Base-by-base conservation (phyloP, 2,113 vertebrate genomes). In the Solea solea region DNA sequence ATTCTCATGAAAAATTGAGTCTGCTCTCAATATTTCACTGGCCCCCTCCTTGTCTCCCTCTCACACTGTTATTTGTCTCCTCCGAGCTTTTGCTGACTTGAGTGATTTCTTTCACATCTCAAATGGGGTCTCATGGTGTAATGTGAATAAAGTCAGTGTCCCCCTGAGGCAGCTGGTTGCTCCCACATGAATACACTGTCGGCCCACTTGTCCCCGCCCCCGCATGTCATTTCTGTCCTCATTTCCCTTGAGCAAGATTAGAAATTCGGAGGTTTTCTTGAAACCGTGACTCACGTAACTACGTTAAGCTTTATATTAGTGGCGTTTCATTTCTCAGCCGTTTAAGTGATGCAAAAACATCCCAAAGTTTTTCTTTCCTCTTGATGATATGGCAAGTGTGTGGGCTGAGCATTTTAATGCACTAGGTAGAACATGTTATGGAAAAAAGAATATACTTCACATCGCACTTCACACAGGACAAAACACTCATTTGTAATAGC, bases 31-130 rank as follows among this genome's bases (percentile, higher is more conserved):
- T 48, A 1, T 76, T 45, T 69, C 34, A 34, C 34, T 34, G 2
- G 5, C 5, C 5, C 34, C 34, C 34, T 4, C 34, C 34, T 6
- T 34, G 1, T 77, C 51, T 64, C 52, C 66, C 41, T 63, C 75
- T 72, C 61, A 49, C 44, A 51, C 41, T 55, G 10, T 63, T 34
- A 62, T 85, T 72, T 67, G 16, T 78, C 68, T 82, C 64, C 72
- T 68, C 15, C 0, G 0, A 78, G 72, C 60, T 80, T 83, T 84
- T 73, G 57, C 73, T 69, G 73, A 85, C 72, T 63, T 39, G 44
- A 68, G 50, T 64, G 66, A 80, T 76, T 80, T 62, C 69, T 83
- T 21, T 81, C 73, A 45, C 69, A 61, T 74, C 63, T 86, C 66
- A 73, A 55, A 85, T 84, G 86, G 40, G 48, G 76, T 58, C 71